A percentile compares a stretch with the other conserved stretches of the same genome.
These are phyloP conservation scores for Sorex fumeus DNA, from an alignment of 2,113 vertebrate genomes.

Conservation along the genomic window DNA sequence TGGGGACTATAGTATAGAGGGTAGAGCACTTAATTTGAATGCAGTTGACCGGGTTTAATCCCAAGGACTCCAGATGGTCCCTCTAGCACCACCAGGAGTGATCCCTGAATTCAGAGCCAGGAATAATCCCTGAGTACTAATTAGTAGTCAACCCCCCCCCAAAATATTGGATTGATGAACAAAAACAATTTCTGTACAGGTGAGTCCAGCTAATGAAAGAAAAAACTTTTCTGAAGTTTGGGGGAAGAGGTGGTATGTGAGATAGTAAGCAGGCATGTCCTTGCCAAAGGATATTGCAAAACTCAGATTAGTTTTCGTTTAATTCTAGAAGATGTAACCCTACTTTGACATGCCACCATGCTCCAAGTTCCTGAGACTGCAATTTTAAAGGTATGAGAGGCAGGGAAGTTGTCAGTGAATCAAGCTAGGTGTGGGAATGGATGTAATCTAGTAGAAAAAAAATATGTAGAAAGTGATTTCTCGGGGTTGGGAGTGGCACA, in stretches of 20 bases:
- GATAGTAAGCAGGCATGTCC: not conserved
- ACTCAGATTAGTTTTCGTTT: conserved; percentile 38
- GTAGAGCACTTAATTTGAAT: no score
- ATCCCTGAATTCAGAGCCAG: no score
- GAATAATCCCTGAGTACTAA: not conserved
- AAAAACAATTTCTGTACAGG: not conserved
- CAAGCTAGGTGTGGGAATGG: not conserved
- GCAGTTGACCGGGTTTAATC: no score
- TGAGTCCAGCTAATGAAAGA: not conserved
- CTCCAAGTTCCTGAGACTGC: conserved; percentile 28
- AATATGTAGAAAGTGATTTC: not conserved
- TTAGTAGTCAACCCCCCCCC: not conserved
- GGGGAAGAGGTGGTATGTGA: not conserved
- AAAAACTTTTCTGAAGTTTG: not conserved
- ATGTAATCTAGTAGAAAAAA: not conserved
- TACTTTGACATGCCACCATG: conserved; percentile 21
- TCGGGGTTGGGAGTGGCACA: no score
- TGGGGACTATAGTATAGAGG: no score
- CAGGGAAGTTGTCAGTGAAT: not conserved
- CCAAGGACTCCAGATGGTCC: no score
- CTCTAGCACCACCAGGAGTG: no score
- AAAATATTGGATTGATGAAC: not conserved
- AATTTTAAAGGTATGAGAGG: conserved; percentile 51
- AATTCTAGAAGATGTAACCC: conserved; percentile 32
- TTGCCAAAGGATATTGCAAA: conserved; percentile 52